Base-by-base conservation (phyloP, 2,797 vertebrate genomes). In the Borostomias antarcticus region DNA sequence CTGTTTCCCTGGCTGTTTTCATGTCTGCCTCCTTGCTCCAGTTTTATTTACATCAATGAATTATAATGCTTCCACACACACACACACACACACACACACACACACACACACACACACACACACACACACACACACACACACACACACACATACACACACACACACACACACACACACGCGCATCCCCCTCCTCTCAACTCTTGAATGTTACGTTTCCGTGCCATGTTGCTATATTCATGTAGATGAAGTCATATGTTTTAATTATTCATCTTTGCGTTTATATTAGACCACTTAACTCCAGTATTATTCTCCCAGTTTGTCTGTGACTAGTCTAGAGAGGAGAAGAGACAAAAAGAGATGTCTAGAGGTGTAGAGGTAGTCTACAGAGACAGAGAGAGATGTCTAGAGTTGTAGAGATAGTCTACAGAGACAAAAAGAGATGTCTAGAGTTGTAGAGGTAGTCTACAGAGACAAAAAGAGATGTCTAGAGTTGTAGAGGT, bases 241-340 rank as follows among this genome's bases (percentile, higher is more conserved):
- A 75, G 80, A 86, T 84, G 68, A 75, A 83, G 78, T 85, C 81
- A 86, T 83, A 83, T 56, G 37, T 72, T 85, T 89, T 82, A 89
- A 89, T 89, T 90, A 87, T 90, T 90, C 82, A 81, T 88, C 83
- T 78, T 82, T 82, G 58, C 17, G 2, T 69, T 82, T 82, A 77
- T 80, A 80, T 88, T 83, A 78, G 66, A 76, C 73, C 80, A 79
- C 77, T 85, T 83, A 79, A 75, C 76, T 62, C 56, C 50, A 81
- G 74, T 84, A 80, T 79, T 86, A 81, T 82, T 80, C 70, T 72
- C 69, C 35, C 29, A 59, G 64, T 85, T 88, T 78, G 79, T 85
- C 77, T 71, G 65, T 62, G 64, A 75, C 59, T 73, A 23, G 70
- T 77, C 60, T 74, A 50, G 25, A 66, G 64, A 64, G 57, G 64